Evolutionary conservation across 2,888 invertebrate species (phyloP).

Genomic region (Luperina nickerlii): DNA sequence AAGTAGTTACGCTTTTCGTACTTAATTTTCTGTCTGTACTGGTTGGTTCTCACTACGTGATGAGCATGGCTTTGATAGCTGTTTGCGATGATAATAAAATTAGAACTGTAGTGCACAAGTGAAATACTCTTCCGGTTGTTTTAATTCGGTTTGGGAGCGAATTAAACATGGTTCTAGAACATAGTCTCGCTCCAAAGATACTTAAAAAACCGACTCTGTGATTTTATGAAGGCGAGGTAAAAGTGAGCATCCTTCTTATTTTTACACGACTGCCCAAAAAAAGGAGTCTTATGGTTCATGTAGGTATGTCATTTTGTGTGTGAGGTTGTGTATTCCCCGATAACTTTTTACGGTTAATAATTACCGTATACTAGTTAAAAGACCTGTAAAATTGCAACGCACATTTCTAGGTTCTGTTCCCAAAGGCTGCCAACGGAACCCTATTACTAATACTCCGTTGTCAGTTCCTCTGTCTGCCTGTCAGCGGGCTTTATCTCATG

Average conservation of each 20-base stretch:
- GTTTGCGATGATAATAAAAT: constrained; percentile 38
- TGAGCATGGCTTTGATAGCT: constrained; percentile 29
- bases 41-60: constrained; percentile 51
- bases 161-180: neutral
- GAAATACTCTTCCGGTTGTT: constrained; percentile 2
- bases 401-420: neutral
- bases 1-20: constrained; percentile 61
- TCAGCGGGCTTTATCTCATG: neutral
- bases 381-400: neutral
- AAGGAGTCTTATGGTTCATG: neutral
- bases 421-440: neutral
- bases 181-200: neutral
- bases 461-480: neutral
- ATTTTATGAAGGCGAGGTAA: neutral
- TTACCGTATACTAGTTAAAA: no score
- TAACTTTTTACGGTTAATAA: neutral
- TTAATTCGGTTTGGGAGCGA: neutral
- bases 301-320: neutral
- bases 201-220: neutral
- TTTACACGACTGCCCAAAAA: neutral
- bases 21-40: constrained; percentile 56
- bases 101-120: constrained; percentile 15
- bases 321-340: neutral
- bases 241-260: neutral
- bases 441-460: neutral